phyloP scores from a whole-genome alignment of 2,797 vertebrate species.

The Sebastes kiyomatsui region DNA sequence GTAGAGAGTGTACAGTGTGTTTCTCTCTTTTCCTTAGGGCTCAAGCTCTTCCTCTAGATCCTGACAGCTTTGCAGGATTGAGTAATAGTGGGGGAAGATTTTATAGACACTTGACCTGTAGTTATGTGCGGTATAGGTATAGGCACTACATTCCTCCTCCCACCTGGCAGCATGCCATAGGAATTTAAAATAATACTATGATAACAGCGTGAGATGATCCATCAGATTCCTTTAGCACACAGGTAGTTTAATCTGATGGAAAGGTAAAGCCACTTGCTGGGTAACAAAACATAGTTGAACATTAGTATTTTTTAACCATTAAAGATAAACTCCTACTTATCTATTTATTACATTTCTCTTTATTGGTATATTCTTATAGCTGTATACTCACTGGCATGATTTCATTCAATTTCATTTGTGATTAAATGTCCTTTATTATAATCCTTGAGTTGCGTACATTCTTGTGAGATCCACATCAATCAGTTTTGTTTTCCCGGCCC shows the following conservation, averaged over 20 bases:
- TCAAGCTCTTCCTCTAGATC: not conserved
- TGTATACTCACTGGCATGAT: not conserved
- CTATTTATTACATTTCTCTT: not conserved
- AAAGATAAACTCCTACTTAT: not conserved
- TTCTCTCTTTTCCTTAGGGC: not conserved
- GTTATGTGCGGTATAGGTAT: constrained; percentile 3
- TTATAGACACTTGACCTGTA: constrained; percentile 2
- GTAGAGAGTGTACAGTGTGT: not conserved
- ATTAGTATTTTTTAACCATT: not conserved
- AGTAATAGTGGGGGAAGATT: not conserved
- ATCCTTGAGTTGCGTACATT: not conserved
- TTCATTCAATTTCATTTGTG: not conserved
- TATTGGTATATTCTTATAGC: not conserved
- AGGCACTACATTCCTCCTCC: constrained; percentile 6
- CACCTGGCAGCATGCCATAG: constrained; percentile 22
- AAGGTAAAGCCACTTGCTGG: not conserved
- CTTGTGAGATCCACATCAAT: not conserved
- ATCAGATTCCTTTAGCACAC: not conserved
- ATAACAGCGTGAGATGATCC: constrained; percentile 22
- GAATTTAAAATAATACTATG: constrained; percentile 36
- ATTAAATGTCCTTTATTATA: not conserved
- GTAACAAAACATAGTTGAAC: not conserved
- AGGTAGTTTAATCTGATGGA: not conserved
- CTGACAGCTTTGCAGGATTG: constrained; percentile 1
- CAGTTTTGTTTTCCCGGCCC: not conserved